These are phyloP conservation scores for Acanthornis magna DNA, from an alignment of 2,797 vertebrate species.

Conservation along the genomic window DNA sequence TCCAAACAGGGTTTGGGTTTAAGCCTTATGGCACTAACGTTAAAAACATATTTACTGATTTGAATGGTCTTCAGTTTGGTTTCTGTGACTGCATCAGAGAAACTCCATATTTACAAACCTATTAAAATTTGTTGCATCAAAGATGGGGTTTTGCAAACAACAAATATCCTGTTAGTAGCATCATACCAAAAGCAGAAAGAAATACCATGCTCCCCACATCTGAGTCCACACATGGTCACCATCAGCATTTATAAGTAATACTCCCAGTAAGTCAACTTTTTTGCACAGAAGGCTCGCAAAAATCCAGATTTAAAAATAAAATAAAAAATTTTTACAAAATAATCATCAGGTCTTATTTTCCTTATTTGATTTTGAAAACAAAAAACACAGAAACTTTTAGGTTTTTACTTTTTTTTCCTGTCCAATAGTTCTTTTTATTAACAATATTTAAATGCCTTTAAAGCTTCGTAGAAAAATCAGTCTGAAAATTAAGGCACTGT, in stretches of 20 bases:
- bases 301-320: neutral
- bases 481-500: neutral
- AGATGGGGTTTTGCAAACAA: neutral
- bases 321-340: neutral
- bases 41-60: neutral
- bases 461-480: neutral
- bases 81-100: neutral
- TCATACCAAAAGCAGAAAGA: neutral
- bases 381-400: neutral
- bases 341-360: neutral
- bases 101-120: neutral
- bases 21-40: neutral
- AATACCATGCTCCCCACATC: neutral
- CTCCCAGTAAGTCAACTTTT: neutral
- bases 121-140: neutral
- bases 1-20: neutral
- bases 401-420: neutral
- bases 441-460: neutral
- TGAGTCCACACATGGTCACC: neutral
- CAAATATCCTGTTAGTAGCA: neutral
- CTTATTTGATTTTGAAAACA: neutral
- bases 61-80: neutral
- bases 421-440: neutral
- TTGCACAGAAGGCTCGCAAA: neutral
- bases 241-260: neutral